These are phyloP conservation scores for Megalopta genalis DNA, from an alignment of 1,140 invertebrate species.

Conservation along the genomic window DNA sequence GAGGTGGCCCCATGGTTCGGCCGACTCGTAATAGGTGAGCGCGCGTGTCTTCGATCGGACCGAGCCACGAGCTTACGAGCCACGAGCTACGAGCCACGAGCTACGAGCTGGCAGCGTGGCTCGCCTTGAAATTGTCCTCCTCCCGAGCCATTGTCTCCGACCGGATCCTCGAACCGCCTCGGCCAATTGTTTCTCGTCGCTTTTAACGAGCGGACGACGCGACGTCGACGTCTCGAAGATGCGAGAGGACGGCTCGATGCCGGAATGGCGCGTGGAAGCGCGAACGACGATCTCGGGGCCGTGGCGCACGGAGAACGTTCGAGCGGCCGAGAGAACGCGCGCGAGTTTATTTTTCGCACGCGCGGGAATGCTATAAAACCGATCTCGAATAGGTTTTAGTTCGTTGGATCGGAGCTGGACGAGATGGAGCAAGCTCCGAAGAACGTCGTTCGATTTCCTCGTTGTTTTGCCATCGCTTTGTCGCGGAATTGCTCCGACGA, in stretches of 20 bases:
- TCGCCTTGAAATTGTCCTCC: constrained; percentile 29
- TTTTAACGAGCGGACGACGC: constrained; percentile 20
- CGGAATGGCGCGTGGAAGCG: constrained; percentile 14
- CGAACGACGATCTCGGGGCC: not conserved
- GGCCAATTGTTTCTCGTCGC: constrained; percentile 19
- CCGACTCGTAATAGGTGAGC: constrained; percentile 64
- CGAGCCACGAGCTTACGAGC: constrained; percentile 4
- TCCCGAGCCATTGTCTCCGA: not conserved
- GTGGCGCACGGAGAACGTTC: not conserved
- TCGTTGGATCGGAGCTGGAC: too few relatives aligned
- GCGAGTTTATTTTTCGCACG: too few relatives aligned
- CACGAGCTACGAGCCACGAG: not conserved
- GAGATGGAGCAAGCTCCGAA: too few relatives aligned
- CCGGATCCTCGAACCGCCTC: not conserved
- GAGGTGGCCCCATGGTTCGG: constrained; percentile 46
- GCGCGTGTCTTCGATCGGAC: constrained; percentile 43
- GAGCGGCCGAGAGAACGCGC: not conserved
- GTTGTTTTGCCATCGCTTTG: too few relatives aligned
- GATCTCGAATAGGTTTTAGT: too few relatives aligned
- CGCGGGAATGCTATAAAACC: too few relatives aligned
- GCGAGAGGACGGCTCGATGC: constrained; percentile 11
- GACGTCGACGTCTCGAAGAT: not conserved
- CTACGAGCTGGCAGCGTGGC: not conserved
- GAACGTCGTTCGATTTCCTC: too few relatives aligned
- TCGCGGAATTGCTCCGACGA: too few relatives aligned